phyloP scores from a whole-genome alignment of 2,888 invertebrate genomes.

The Drosophila merina region DNA sequence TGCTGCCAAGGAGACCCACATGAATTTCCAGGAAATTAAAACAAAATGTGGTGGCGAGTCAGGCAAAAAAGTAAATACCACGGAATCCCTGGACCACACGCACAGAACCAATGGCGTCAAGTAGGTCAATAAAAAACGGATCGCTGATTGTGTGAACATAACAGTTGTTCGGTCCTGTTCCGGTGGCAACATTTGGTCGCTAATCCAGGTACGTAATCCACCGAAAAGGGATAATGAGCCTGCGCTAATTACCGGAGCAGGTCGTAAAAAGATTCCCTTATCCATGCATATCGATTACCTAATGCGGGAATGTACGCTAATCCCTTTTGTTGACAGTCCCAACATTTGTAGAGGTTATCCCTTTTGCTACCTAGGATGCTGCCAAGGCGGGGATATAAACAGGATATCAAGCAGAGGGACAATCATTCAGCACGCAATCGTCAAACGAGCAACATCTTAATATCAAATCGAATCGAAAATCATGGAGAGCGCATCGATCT shows the following conservation, averaged over 20 bases:
- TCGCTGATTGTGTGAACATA: slow-evolving; percentile 7
- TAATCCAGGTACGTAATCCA: slow-evolving; percentile 27
- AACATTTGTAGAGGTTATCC: slow-evolving; percentile 2
- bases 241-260: slow-evolving; percentile 51
- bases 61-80: slow-evolving; percentile 17
- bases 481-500: slow-evolving; percentile 36
- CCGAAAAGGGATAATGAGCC: slow-evolving; percentile 32
- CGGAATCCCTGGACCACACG: slow-evolving; percentile 44
- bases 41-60: slow-evolving; percentile 16
- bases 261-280: slow-evolving; percentile 48
- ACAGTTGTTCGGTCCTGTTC: slow-evolving; percentile 50
- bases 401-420: slow-evolving; percentile 43
- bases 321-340: slow-evolving; percentile 54
- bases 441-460: slow-evolving; percentile 49
- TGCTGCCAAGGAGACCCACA: neutral
- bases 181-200: slow-evolving; percentile 51
- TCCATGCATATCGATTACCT: slow-evolving; percentile 45
- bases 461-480: neutral
- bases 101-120: slow-evolving; percentile 47
- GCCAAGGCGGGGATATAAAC: slow-evolving; percentile 55
- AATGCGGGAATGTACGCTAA: slow-evolving; percentile 54
- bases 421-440: slow-evolving; percentile 56
- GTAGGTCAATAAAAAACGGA: slow-evolving; percentile 59
- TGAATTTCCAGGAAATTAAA: slow-evolving; percentile 48
- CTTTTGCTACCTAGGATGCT: slow-evolving; percentile 12